These are phyloP conservation scores for Apteryx mantelli DNA, from an alignment of 2,113 vertebrate species.

Conservation along the genomic window DNA sequence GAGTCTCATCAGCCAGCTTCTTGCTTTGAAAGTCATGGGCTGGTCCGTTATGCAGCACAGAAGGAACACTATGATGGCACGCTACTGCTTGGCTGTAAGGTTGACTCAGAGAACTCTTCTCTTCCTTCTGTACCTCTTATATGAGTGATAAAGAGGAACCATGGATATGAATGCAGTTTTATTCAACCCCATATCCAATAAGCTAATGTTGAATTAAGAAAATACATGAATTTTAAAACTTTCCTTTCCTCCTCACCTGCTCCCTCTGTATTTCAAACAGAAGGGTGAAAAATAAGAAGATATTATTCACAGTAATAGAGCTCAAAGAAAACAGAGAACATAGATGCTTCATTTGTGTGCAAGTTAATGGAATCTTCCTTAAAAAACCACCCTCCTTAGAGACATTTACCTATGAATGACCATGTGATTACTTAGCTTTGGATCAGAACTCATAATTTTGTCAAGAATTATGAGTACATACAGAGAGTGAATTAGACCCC, in stretches of 20 bases:
- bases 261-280: conserved; percentile 47
- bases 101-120: background rate
- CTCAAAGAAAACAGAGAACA: conserved; percentile 20
- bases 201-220: background rate
- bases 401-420: background rate
- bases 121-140: background rate
- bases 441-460: background rate
- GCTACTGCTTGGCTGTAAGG: background rate
- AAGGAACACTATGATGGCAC: background rate
- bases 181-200: conserved; percentile 46
- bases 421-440: background rate
- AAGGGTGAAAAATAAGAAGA: conserved; percentile 43
- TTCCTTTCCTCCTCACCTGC: conserved; percentile 50
- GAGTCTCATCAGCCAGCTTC: background rate
- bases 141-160: background rate
- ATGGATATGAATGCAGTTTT: conserved; percentile 22
- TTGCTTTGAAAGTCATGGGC: background rate
- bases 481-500: background rate
- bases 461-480: background rate
- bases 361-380: background rate
- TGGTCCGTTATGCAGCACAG: background rate
- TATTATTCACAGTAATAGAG: conserved; percentile 39
- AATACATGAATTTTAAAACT: conserved; percentile 10
- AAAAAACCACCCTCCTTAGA: background rate
- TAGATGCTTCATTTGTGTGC: background rate